Evolutionary conservation across 2,113 vertebrate species (phyloP), one percentile per base, ranked within the genome.

Genomic region (Scortum barcoo): DNA sequence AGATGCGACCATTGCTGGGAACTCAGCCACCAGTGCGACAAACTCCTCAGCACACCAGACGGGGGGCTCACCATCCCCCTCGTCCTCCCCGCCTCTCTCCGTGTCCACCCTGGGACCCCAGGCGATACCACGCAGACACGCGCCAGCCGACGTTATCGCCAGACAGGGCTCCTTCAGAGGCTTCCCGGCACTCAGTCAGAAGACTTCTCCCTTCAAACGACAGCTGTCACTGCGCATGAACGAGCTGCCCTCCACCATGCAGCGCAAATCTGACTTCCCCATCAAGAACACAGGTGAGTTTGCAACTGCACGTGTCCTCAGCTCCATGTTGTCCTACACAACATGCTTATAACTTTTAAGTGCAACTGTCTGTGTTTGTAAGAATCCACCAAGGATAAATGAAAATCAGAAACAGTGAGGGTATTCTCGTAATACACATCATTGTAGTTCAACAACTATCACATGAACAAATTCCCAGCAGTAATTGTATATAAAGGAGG

Each of bases 131-230:
- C 97, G 98, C 68, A 93, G 97, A 44, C 98, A 99, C 7, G 97
- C 98, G 0, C 97, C 98, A 0, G 97, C 97, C 50, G 98, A 99
- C 61, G 97, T 97, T 2, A 96, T 99, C 48, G 97, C 97, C 84
- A 95, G 98, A 38, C 98, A 99, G 94, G 97, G 98, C 42, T 99
- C 98, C 54, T 99, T 99, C 95, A 94, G 97, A 63, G 98, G 97
- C 81, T 99, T 99, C 93, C 98, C 98, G 0, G 97, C 93, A 50
- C 98, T 99, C 53, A 98, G 97, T 91, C 97, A 99, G 93, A 99
- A 99, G 94, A 99, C 97, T 38, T 99, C 98, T 62, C 98, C 98
- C 81, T 99, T 99, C 92, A 99, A 99, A 84, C 96, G 98, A 13
- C 97, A 99, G 73, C 90, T 98, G 62, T 99, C 98, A 0, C 94